Evolutionary conservation across 2,888 invertebrate genomes (phyloP).

Genomic region (Saturnia pavonia): DNA sequence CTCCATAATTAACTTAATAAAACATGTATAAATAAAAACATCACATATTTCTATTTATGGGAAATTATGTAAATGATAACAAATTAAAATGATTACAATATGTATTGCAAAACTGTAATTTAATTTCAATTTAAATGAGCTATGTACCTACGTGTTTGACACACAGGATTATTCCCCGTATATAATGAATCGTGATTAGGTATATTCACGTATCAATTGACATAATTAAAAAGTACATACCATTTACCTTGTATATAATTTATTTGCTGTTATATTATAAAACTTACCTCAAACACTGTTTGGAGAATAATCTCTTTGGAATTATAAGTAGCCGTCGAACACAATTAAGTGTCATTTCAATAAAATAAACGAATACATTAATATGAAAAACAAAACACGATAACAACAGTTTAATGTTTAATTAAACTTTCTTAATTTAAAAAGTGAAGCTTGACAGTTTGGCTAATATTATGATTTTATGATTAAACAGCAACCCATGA

Average conservation of each 20-base stretch:
- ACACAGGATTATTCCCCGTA: not conserved
- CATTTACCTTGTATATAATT: not conserved
- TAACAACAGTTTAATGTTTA: not conserved
- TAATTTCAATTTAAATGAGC: not conserved
- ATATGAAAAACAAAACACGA: not conserved
- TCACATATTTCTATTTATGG: no score
- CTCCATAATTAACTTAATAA: no score
- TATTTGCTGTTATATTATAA: not conserved
- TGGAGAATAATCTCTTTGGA: slow-evolving; percentile 36
- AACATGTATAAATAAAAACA: no score
- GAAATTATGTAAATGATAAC: not conserved
- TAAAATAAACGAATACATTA: not conserved
- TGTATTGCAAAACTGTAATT: not conserved
- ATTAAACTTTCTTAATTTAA: not conserved
- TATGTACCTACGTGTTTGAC: not conserved
- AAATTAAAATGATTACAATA: not conserved
- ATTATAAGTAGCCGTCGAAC: not conserved
- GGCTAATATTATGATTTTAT: no score
- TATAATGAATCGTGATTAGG: not conserved
- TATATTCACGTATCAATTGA: not conserved
- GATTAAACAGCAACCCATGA: not conserved
- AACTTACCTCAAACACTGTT: slow-evolving; percentile 50
- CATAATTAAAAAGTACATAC: not conserved
- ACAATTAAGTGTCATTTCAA: not conserved
- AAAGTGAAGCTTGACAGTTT: no score